Evolutionary conservation across 2,797 vertebrate genomes (phyloP).

Genomic region (Clarias platycephalus): DNA sequence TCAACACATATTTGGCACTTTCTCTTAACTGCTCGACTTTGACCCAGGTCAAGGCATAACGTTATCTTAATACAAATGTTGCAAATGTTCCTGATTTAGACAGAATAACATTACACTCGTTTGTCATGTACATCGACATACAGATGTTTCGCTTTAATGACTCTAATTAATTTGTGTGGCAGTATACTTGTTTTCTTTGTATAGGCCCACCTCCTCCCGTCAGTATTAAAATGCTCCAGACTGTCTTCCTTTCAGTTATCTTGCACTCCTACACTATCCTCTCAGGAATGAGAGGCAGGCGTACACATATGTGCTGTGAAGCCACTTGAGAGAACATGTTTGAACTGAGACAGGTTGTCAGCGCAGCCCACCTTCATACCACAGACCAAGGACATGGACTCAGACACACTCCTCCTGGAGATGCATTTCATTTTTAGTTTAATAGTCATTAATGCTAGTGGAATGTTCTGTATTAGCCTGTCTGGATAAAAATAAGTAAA

Average conservation of each 20-base stretch:
- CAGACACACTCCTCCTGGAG: slow-evolving; percentile 3
- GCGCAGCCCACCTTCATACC: slow-evolving; percentile 32
- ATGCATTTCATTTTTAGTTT: background rate
- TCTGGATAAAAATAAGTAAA: slow-evolving; percentile 4
- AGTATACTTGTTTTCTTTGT: slow-evolving; percentile 15
- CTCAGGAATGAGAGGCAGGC: slow-evolving; percentile 37
- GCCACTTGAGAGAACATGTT: slow-evolving; percentile 43
- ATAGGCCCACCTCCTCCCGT: slow-evolving; percentile 22
- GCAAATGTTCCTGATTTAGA: background rate
- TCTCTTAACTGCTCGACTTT: background rate
- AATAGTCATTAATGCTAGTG: background rate
- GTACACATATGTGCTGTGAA: slow-evolving; percentile 33
- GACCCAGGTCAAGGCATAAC: background rate
- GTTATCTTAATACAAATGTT: background rate
- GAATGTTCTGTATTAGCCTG: background rate
- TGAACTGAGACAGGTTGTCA: slow-evolving; percentile 52
- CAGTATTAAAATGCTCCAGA: slow-evolving; percentile 29
- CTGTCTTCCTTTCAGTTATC: slow-evolving; percentile 24
- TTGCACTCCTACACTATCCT: slow-evolving; percentile 23
- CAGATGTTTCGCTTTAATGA: slow-evolving; percentile 42
- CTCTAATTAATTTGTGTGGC: slow-evolving; percentile 31
- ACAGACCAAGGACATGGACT: slow-evolving; percentile 19
- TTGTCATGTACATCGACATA: background rate
- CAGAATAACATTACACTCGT: slow-evolving; percentile 3
- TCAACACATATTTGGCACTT: background rate